These are phyloP conservation scores for Pherbina coryleti DNA, from an alignment of 2,888 invertebrate species.

Conservation along the genomic window DNA sequence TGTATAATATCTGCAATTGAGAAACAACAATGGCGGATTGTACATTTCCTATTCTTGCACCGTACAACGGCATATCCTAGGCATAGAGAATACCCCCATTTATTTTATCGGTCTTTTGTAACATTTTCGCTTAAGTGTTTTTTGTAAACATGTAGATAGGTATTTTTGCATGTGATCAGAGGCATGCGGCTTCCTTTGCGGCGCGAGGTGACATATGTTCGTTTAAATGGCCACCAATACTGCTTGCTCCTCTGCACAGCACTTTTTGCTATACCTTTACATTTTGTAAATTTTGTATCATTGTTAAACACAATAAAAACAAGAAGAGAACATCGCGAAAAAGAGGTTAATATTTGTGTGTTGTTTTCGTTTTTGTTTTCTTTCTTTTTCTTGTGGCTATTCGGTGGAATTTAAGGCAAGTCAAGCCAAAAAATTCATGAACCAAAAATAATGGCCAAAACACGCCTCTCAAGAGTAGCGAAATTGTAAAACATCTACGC, in stretches of 20 bases:
- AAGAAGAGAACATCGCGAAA: conserved; percentile 3
- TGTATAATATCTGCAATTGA: no score
- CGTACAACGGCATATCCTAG: no score
- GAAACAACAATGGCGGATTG: no score
- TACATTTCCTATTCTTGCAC: no score
- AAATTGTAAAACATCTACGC: no score
- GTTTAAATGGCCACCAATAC: conserved; percentile 22
- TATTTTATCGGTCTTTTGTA: neutral
- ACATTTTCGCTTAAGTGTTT: conserved; percentile 10
- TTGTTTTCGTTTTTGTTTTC: neutral
- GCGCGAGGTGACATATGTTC: conserved; percentile 21
- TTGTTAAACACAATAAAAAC: neutral
- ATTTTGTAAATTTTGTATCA: conserved; percentile 11
- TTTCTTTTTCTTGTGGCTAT: neutral
- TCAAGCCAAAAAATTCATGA: no score
- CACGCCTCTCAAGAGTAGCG: no score
- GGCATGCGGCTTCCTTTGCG: neutral
- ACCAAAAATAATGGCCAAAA: no score
- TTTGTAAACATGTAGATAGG: neutral
- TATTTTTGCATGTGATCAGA: neutral
- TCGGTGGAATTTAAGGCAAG: neutral
- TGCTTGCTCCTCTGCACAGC: neutral
- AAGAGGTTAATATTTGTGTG: conserved; percentile 5
- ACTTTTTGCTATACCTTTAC: neutral
- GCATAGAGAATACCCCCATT: no score